Evolutionary conservation across 1,140 invertebrate species (phyloP).

Genomic region (Papilio xuthus): DNA sequence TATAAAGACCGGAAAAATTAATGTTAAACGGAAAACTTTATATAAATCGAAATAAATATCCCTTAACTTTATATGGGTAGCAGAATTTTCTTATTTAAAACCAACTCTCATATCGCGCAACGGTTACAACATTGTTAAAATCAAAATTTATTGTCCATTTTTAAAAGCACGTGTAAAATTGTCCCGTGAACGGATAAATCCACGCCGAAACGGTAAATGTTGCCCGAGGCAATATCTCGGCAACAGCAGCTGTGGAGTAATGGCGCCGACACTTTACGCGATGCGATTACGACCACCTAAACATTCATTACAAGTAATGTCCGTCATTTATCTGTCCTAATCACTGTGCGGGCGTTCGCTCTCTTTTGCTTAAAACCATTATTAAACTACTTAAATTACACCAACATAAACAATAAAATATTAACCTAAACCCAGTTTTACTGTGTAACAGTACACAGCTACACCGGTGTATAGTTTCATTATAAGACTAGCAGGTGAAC

Average conservation of each 20-base stretch:
- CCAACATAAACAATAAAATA: constrained; percentile 22
- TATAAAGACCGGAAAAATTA: not conserved
- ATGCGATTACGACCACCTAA: constrained; percentile 79
- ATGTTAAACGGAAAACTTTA: not conserved
- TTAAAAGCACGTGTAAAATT: constrained; percentile 50
- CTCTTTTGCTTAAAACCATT: constrained; percentile 50
- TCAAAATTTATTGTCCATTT: constrained; percentile 38
- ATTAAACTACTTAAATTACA: constrained; percentile 30
- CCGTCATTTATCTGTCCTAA: constrained; percentile 78
- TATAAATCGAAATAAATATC: not conserved
- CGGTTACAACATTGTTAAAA: constrained; percentile 35
- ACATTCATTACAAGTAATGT: constrained; percentile 80
- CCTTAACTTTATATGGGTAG: not conserved
- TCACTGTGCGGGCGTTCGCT: constrained; percentile 64
- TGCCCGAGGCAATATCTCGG: constrained; percentile 73
- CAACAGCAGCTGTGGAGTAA: constrained; percentile 76
- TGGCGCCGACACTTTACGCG: constrained; percentile 79
- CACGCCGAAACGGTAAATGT: constrained; percentile 62
- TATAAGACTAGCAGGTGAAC: constrained; percentile 56
- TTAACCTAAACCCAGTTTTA: not conserved
- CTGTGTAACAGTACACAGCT: constrained; percentile 34
- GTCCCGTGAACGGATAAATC: constrained; percentile 62
- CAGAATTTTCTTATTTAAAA: constrained; percentile 19
- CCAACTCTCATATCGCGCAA: constrained; percentile 11
- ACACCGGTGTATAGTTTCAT: constrained; percentile 38